Conservation (phyloP, 2,888 invertebrate genomes). For the Scrobipalpa costella region DNA sequence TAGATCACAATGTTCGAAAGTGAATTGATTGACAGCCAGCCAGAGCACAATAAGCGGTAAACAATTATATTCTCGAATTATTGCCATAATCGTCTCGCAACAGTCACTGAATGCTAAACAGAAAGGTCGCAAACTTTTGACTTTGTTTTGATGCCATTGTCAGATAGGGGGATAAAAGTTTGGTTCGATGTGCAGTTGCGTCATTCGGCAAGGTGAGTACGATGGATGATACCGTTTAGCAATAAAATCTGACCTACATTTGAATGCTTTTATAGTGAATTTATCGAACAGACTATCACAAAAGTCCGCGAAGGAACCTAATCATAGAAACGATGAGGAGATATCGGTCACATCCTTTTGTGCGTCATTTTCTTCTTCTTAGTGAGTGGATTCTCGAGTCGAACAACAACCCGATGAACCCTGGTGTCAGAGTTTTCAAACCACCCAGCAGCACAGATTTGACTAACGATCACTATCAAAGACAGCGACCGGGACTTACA, state of each 20-base stretch:
- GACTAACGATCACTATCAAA: too few relatives aligned
- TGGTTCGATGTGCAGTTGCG: slow-evolving; percentile 51
- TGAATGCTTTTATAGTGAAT: slow-evolving; percentile 3
- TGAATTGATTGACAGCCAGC: slow-evolving; percentile 73
- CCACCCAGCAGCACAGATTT: too few relatives aligned
- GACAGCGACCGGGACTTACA: too few relatives aligned
- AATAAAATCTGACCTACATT: slow-evolving; percentile 15
- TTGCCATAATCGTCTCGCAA: slow-evolving; percentile 52
- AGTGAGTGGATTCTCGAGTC: too few relatives aligned
- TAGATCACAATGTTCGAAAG: slow-evolving; percentile 70
- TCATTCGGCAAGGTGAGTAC: slow-evolving; percentile 38
- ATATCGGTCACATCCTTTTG: too few relatives aligned
- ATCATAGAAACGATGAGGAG: too few relatives aligned
- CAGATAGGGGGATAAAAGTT: slow-evolving; percentile 53
- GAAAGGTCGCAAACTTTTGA: slow-evolving; percentile 72
- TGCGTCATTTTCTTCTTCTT: too few relatives aligned
- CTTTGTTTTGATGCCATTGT: slow-evolving; percentile 74
- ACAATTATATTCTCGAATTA: slow-evolving; percentile 63
- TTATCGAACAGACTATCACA: neutral
- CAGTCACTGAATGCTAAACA: slow-evolving; percentile 59
- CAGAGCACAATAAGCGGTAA: slow-evolving; percentile 66
- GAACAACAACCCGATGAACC: too few relatives aligned
- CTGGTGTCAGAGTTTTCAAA: too few relatives aligned
- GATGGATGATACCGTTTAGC: slow-evolving; percentile 29
- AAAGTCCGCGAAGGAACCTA: too few relatives aligned